Conservation (phyloP, 2,888 invertebrate genomes). For the Conchocele bisecta region DNA sequence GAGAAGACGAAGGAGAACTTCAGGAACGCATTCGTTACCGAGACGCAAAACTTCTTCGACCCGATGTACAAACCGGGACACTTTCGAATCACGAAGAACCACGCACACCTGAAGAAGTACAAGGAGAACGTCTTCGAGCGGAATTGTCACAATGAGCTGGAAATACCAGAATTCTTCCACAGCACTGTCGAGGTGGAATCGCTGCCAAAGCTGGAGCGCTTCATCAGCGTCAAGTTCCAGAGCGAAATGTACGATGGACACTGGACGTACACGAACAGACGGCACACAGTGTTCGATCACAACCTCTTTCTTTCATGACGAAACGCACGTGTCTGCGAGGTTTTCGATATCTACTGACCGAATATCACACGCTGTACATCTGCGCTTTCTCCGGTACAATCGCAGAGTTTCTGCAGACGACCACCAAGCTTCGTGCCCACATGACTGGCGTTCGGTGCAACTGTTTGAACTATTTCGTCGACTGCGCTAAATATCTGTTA, state of each 20-base stretch:
- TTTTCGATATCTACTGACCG: conserved; percentile 11
- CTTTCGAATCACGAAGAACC: conserved; percentile 7
- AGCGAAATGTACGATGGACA: conserved; percentile 5
- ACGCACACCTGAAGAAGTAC: conserved; percentile 7
- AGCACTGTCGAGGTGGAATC: neutral
- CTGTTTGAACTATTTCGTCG: conserved; percentile 6
- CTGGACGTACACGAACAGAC: neutral
- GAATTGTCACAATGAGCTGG: conserved; percentile 3
- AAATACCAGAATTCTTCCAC: neutral
- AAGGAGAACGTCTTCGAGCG: conserved; percentile 10
- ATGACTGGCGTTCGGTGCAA: conserved; percentile 8
- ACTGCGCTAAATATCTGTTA: conserved; percentile 11
- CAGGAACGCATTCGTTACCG: conserved; percentile 8
- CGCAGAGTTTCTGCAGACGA: conserved; percentile 1
- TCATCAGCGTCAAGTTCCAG: conserved; percentile 8
- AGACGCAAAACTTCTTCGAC: conserved; percentile 3
- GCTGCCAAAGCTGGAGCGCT: neutral
- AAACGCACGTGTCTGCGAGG: neutral
- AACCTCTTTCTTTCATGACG: neutral
- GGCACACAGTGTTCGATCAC: neutral
- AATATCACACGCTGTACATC: conserved; percentile 12
- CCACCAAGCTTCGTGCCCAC: conserved; percentile 2
- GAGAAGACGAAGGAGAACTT: too few species aligned
- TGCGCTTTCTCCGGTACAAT: conserved; percentile 5
- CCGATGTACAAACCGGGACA: conserved; percentile 5